Evolutionary conservation across 2,797 vertebrate species (phyloP), one percentile per base, ranked within the genome.

Genomic region (Danionella dracula): DNA sequence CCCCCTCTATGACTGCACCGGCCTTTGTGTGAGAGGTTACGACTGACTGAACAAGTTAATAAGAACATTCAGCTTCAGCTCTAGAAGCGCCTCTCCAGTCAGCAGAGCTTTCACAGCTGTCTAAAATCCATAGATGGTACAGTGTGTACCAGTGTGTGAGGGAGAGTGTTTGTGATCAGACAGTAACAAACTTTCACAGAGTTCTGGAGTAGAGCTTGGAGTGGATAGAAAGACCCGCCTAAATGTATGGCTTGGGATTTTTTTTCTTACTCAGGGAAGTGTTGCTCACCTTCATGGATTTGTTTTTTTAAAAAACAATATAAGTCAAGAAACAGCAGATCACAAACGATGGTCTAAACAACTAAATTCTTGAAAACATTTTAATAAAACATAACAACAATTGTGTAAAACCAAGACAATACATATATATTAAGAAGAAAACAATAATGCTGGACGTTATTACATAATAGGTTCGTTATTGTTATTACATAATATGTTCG

Each of bases 21-120:
- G 38, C 42, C 41, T 40, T 56, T 66, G 63, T 66, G 63, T 48
- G 63, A 13, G 27, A 40, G 59, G 71, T 64, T 49, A 69, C 71
- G 59, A 58, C 34, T 68, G 66, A 73, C 53, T 68, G 66, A 69
- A 40, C 66, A 51, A 68, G 71, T 59, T 73, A 73, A 73, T 68
- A 69, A 53, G 71, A 69, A 69, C 66, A 73, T 68, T 73, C 48
- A 62, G 45, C 53, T 40, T 65, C 64, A 59, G 53, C 66, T 68
- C 53, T 19, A 48, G 42, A 45, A 69, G 59, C 48, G 19, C 60
- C 12, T 64, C 49, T 64, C 31, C 45, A 58, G 59, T 35, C 53
- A 55, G 34, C 45, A 31, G 50, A 55, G 37, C 37, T 40, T 56
- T 70, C 61, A 70, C 61, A 70, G 53, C 53, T 70, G 60, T 58